phyloP scores from a whole-genome alignment of 2,888 invertebrate species.

The Melinaea marsaeus region DNA sequence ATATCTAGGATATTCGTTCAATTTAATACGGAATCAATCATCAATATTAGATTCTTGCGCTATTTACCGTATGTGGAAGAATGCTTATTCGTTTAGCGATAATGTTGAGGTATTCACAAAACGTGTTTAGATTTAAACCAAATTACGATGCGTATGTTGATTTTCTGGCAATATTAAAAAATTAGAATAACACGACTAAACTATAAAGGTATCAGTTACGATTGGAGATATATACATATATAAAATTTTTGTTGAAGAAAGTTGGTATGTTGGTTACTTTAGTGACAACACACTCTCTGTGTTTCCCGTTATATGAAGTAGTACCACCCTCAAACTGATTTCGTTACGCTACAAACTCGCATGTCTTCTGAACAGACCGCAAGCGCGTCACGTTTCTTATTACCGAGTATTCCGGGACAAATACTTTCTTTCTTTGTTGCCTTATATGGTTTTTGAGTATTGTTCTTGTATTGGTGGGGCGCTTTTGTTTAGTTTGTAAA shows the following conservation, averaged over 20 bases:
- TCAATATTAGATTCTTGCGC: slow-evolving; percentile 6
- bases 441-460: slow-evolving; percentile 1
- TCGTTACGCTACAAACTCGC: not conserved
- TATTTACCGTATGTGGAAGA: slow-evolving; percentile 2
- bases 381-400: slow-evolving; percentile 5
- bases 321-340: too few species aligned
- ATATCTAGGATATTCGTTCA: not conserved
- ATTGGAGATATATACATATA: too few species aligned
- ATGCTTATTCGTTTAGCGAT: not conserved
- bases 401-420: not conserved
- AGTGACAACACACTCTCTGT: too few species aligned
- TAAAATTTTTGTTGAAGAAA: too few species aligned
- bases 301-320: too few species aligned
- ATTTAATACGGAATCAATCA: not conserved
- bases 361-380: not conserved
- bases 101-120: not conserved
- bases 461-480: not conserved
- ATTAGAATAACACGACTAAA: too few species aligned
- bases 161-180: too few species aligned
- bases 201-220: too few species aligned
- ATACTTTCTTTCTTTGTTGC: not conserved
- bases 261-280: too few species aligned
- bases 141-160: too few species aligned
- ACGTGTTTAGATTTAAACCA: not conserved
- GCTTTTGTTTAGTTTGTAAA: not conserved